Conservation (phyloP, 1,140 invertebrate species). For the Monomorium pharaonis region DNA sequence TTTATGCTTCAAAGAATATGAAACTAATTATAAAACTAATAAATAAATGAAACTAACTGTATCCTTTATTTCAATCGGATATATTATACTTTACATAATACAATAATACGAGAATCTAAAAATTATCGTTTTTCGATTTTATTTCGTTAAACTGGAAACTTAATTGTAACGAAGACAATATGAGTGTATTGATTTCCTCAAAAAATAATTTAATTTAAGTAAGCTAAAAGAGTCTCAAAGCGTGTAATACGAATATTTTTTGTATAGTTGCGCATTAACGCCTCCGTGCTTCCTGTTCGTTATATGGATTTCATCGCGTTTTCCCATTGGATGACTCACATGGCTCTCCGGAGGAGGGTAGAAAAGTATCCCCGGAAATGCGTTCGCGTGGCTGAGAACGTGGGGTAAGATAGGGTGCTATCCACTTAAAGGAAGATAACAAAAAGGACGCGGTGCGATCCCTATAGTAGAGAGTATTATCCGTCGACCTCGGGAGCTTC, state of each 20-base stretch:
- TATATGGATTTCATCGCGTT: neutral
- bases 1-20: slow-evolving; percentile 29
- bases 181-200: neutral
- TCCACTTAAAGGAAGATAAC: slow-evolving; percentile 55
- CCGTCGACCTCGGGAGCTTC: slow-evolving; percentile 50
- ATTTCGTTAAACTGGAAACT: neutral
- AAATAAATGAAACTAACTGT: too few relatives aligned
- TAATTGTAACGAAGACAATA: neutral
- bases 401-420: slow-evolving; percentile 37
- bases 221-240: neutral
- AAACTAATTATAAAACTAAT: slow-evolving; percentile 27
- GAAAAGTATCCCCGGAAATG: slow-evolving; percentile 37
- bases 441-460: neutral
- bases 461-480: slow-evolving; percentile 46
- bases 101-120: neutral
- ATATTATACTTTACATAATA: neutral
- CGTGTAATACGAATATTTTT: neutral
- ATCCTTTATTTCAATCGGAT: neutral
- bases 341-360: slow-evolving; percentile 9
- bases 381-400: slow-evolving; percentile 43
- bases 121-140: neutral
- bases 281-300: neutral
- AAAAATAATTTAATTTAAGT: neutral
- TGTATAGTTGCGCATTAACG: neutral
- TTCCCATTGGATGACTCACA: slow-evolving; percentile 67